Evolutionary conservation across 2,888 invertebrate species (phyloP).

Genomic region (Ormyrus thymus): DNA sequence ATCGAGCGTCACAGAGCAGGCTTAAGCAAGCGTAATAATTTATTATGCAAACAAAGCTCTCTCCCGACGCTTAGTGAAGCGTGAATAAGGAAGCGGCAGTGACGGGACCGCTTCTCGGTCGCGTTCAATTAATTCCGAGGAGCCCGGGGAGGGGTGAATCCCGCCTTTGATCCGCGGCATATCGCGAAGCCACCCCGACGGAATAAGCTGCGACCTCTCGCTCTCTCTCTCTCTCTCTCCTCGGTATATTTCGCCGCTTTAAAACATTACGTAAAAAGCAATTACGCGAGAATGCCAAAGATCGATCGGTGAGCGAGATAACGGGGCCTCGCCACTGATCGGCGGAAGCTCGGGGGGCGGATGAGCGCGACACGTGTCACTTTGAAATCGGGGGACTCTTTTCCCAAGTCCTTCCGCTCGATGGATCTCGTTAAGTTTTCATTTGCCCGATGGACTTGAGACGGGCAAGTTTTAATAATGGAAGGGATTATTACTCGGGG

Average conservation of each 20-base stretch:
- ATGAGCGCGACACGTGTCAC: constrained; percentile 51
- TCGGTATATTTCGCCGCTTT: constrained; percentile 7
- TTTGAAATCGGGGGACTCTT: constrained; percentile 44
- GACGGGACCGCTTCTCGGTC: constrained; percentile 9
- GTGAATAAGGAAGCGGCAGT: constrained; percentile 52
- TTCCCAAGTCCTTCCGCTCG: constrained; percentile 54
- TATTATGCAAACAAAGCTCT: constrained; percentile 55
- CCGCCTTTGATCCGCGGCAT: constrained; percentile 67
- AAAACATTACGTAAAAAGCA: constrained; percentile 73
- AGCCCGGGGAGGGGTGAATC: not conserved
- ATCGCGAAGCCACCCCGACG: constrained; percentile 67
- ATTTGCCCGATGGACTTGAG: constrained; percentile 65
- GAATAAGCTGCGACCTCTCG: constrained; percentile 65
- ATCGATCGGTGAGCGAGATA: constrained; percentile 4
- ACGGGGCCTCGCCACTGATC: constrained; percentile 6
- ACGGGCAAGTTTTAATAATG: constrained; percentile 40
- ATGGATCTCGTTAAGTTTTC: constrained; percentile 71
- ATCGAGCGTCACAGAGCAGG: constrained; percentile 1
- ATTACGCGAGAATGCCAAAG: constrained; percentile 70
- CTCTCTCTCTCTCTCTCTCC: not conserved
- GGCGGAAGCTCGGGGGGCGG: not conserved
- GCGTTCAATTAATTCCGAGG: constrained; percentile 53
- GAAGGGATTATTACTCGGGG: constrained; percentile 6
- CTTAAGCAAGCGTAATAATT: constrained; percentile 54
- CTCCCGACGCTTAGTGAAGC: constrained; percentile 43